Conservation (phyloP, 1,140 invertebrate species). For the Cotesia chilonis region DNA sequence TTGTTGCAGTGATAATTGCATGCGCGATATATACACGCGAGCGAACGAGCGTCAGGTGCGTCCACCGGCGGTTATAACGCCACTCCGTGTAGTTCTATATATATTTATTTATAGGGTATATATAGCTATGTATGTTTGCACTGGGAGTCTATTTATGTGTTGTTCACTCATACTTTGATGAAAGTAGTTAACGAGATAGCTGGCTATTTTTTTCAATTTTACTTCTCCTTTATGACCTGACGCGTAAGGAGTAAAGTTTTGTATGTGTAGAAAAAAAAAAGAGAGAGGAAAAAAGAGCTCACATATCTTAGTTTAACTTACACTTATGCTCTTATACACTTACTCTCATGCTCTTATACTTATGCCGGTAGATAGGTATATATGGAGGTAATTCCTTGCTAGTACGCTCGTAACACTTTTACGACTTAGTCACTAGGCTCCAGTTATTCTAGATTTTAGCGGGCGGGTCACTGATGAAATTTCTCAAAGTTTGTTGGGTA, state of each 20-base stretch:
- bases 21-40: not conserved
- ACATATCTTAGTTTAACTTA: not conserved
- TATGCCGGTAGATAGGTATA: not conserved
- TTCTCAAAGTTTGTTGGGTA: not conserved
- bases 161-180: too few species aligned
- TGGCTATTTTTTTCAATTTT: conserved; percentile 22
- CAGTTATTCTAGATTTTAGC: too few species aligned
- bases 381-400: conserved; percentile 26
- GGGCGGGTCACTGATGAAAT: conserved; percentile 31
- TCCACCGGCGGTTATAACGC: not conserved
- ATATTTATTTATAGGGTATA: not conserved
- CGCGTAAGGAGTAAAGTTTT: too few species aligned
- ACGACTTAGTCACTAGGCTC: conserved; percentile 23
- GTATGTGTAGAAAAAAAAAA: too few species aligned
- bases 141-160: too few species aligned
- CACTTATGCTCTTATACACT: conserved; percentile 12
- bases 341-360: not conserved
- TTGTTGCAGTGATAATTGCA: conserved; percentile 12
- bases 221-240: not conserved
- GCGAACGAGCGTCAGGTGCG: not conserved
- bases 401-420: conserved; percentile 31
- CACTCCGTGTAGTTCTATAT: not conserved
- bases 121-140: not conserved
- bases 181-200: too few species aligned
- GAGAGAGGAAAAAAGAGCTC: too few species aligned